Base-by-base conservation (phyloP, 2,797 vertebrate genomes). In the Coranthus polyacanthus region DNA sequence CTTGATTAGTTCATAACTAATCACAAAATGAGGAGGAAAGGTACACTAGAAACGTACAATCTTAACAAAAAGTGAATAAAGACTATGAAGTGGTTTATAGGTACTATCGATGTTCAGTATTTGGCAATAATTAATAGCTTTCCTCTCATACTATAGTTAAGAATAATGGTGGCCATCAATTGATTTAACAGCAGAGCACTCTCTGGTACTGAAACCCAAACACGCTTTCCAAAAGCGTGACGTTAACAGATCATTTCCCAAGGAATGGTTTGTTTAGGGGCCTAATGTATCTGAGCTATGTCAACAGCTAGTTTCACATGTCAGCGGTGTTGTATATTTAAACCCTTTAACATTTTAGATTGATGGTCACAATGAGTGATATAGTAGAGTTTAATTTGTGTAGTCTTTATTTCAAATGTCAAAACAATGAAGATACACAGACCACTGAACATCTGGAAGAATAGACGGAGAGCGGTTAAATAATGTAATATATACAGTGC, bases 251-350 rank as follows among this genome's bases (percentile, higher is more conserved):
- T 73, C 67, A 87, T 84, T 83, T 86, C 68, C 81, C 36, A 6
- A 58, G 68, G 69, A 81, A 82, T 43, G 61, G 78, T 91, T 89
- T 91, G 70, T 89, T 84, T 83, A 79, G 80, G 76, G 76, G 66
- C 68, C 78, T 69, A 66, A 88, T 79, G 76, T 81, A 87, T 86
- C 81, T 68, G 82, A 75, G 73, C 56, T 76, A 69, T 74, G 81
- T 91, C 89, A 85, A 81, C 83, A 83, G 78, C 77, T 79, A 82
- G 82, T 88, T 91, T 73, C 75, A 71, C 75, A 83, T 84, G 80
- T 88, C 84, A 78, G 77, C 83, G 37, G 49, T 9, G 61, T 70
- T 88, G 89, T 90, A 66, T 77, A 78, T 88, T 79, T 76, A 82
- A 84, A 70, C 65, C 56, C 71, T 78, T 87, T 84, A 71, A 74